Evolutionary conservation across 2,888 invertebrate species (phyloP).

Genomic region (Drosophila lutescens): DNA sequence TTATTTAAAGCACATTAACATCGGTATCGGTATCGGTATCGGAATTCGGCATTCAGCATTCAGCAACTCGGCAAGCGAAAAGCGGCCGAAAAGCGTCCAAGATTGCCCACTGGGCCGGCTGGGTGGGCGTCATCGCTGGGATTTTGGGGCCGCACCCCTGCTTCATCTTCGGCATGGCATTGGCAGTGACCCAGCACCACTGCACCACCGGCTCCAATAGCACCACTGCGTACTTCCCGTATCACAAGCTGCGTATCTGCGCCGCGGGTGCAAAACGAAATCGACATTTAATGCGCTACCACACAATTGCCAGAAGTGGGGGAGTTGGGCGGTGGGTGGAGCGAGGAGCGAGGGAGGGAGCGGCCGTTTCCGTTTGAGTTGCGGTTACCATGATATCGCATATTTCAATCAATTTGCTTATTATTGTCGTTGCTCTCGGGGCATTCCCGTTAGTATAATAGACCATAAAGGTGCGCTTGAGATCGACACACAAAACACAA

Average conservation of each 20-base stretch:
- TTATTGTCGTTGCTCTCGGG: conserved; percentile 72
- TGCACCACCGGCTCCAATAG: conserved; percentile 6
- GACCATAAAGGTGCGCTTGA: conserved; percentile 76
- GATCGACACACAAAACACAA: conserved; percentile 49
- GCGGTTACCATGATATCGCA: conserved; percentile 77
- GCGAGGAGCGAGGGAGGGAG: not conserved
- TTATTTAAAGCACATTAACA: conserved; percentile 67
- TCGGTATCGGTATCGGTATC: conserved; percentile 29
- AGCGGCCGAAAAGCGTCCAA: conserved; percentile 4
- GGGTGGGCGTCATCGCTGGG: conserved; percentile 65
- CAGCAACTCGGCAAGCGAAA: conserved; percentile 37
- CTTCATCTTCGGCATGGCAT: conserved; percentile 56
- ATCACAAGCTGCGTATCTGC: conserved; percentile 68
- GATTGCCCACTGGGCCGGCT: conserved; percentile 71
- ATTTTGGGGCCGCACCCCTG: conserved; percentile 11
- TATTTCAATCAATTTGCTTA: conserved; percentile 78
- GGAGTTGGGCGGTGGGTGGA: not conserved
- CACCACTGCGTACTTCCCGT: conserved; percentile 53
- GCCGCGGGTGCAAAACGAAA: conserved; percentile 77
- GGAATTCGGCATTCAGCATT: conserved; percentile 22
- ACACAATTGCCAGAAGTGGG: conserved; percentile 50
- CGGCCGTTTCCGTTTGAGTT: conserved; percentile 66
- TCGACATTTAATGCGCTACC: conserved; percentile 80
- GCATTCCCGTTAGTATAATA: conserved; percentile 78
- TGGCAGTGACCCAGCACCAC: conserved; percentile 68